Conservation (phyloP, 2,113 vertebrate genomes). For the Trochalopteron elliotii region DNA sequence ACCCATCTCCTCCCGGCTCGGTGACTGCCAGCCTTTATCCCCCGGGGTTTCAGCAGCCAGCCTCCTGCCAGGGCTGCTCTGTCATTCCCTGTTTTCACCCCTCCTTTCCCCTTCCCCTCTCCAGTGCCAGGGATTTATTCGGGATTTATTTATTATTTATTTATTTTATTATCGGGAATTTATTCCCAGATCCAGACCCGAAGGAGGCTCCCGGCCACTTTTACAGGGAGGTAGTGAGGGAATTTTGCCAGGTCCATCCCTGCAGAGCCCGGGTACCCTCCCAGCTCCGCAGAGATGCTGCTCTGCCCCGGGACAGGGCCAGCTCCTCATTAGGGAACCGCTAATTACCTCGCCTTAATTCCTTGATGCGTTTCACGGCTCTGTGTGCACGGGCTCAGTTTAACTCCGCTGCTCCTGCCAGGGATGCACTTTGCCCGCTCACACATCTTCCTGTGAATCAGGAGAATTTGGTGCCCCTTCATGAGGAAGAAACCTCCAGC, state of each 20-base stretch:
- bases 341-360: neutral
- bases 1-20: fast-evolving
- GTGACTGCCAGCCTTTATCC: neutral
- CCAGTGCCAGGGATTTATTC: fast-evolving
- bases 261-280: fast-evolving
- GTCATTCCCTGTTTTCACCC: fast-evolving
- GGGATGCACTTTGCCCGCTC: neutral
- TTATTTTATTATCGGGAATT: no score
- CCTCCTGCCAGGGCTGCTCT: neutral
- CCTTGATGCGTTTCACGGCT: fast-evolving
- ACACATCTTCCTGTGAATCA: neutral
- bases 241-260: neutral
- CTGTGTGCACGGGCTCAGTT: neutral
- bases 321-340: neutral
- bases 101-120: neutral
- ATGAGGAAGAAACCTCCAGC: neutral
- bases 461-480: neutral
- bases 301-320: neutral
- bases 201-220: fast-evolving
- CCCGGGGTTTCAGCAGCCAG: fast-evolving
- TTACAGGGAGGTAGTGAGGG: fast-evolving
- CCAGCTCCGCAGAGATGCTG: neutral
- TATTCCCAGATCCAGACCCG: fast-evolving
- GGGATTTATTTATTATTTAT: no score
- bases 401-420: neutral